Conservation (phyloP, 2,888 invertebrate species). For the Drosophila cognata region DNA sequence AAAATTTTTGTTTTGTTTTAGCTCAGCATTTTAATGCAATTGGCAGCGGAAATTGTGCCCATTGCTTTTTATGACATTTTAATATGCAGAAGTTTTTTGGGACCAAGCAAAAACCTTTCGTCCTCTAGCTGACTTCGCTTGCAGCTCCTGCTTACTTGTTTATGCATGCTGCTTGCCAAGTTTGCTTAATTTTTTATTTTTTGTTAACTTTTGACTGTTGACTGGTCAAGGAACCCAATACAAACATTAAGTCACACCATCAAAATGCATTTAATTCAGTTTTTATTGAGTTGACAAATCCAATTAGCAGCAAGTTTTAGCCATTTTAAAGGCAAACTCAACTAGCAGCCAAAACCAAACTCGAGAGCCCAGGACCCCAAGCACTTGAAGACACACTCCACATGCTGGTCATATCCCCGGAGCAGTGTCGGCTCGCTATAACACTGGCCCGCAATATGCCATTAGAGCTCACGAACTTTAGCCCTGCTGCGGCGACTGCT, state of each 20-base stretch:
- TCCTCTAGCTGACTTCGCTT: constrained; percentile 12
- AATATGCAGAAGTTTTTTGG: constrained; percentile 81
- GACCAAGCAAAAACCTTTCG: constrained; percentile 40
- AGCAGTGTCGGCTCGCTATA: constrained; percentile 52
- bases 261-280: constrained; percentile 72
- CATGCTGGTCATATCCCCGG: constrained; percentile 38
- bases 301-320: constrained; percentile 72
- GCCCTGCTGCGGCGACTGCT: constrained; percentile 50
- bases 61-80: constrained; percentile 83
- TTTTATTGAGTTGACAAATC: constrained; percentile 80
- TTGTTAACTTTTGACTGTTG: constrained; percentile 5
- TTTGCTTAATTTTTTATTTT: constrained; percentile 11
- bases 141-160: constrained; percentile 35
- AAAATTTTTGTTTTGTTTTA: constrained; percentile 39
- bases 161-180: constrained; percentile 70
- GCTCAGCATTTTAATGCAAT: constrained; percentile 73
- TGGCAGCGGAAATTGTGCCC: constrained; percentile 82
- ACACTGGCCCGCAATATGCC: constrained; percentile 72
- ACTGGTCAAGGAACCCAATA: constrained; percentile 64
- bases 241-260: constrained; percentile 68
- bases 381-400: constrained; percentile 46
- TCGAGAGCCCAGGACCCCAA: constrained; percentile 15
- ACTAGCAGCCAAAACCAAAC: constrained; percentile 1
- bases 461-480: constrained; percentile 65
- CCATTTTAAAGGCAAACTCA: constrained; percentile 61